Evolutionary conservation across 1,140 invertebrate species (phyloP).

Genomic region (Varroa destructor): DNA sequence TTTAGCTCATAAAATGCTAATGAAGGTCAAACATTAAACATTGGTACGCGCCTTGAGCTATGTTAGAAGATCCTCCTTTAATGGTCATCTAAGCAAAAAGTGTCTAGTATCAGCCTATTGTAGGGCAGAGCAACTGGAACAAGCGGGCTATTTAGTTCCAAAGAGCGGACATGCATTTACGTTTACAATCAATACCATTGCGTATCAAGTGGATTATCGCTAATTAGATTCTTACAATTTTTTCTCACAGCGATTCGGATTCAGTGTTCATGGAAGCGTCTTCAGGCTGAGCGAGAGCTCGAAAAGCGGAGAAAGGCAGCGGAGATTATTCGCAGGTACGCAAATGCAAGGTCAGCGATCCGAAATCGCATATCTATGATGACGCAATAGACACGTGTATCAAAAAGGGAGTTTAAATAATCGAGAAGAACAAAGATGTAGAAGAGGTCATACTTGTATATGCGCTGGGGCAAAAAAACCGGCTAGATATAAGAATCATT

Average conservation of each 20-base stretch:
- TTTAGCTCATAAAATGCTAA: too few species aligned
- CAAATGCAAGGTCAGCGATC: background rate
- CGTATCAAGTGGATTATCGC: background rate
- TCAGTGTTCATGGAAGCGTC: slow-evolving; percentile 58
- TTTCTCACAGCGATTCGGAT: slow-evolving; percentile 43
- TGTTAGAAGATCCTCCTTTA: too few species aligned
- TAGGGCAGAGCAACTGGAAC: background rate
- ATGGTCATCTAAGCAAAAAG: background rate
- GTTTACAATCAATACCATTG: background rate
- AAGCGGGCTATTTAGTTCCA: background rate
- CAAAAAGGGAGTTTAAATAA: too few species aligned
- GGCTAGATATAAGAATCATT: too few species aligned
- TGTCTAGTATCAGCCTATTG: background rate
- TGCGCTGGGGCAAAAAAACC: too few species aligned
- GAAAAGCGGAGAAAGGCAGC: slow-evolving; percentile 55
- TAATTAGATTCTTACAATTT: slow-evolving; percentile 24
- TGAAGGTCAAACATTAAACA: too few species aligned
- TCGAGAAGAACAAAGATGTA: too few species aligned
- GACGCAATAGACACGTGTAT: too few species aligned
- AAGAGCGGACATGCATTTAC: background rate
- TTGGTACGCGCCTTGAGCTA: too few species aligned
- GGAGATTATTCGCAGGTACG: slow-evolving; percentile 53
- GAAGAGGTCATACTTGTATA: too few species aligned
- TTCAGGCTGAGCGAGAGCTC: slow-evolving; percentile 53
- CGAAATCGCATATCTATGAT: too few species aligned